Base-by-base conservation (phyloP, 2,113 vertebrate species). In the Podocnemis expansa region DNA sequence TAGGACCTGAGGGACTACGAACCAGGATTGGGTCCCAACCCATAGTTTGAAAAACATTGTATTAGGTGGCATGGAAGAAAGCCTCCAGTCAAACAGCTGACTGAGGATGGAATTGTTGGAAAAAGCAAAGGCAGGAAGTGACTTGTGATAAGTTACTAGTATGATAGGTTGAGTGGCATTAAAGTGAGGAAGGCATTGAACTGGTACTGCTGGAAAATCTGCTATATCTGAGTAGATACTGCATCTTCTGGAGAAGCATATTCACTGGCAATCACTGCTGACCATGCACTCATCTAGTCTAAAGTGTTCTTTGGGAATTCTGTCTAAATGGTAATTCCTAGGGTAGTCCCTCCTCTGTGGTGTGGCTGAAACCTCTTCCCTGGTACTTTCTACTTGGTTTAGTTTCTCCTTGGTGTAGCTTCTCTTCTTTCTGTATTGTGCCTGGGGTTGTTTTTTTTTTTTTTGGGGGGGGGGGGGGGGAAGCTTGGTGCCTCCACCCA, bases 181-280 rank as follows among this genome's bases (percentile, higher is more conserved):
- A 49, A 2, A 58, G 8, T 0, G 0, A 24, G 24, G 80, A 87
- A 47, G 5, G n/a, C 9, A 75, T 87, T 49, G 58, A 4, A 10
- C 38, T 10, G 60, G 19, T 75, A 58, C 34, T 85, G 8, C 21
- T 5, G 41, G 21, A 58, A n/a, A 11, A 80, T 45, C 78, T 11
- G 41, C 29, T 63, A 4, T 17, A 34, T 60, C 58, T 34, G 7
- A 6, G 1, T 0, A 22, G 38, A 22, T 49, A 27, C 2, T 2
- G 31, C 80, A 45, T 67, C 4, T 34, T 91, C 34, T n/a, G 49
- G 29, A 79, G 31, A 52, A 34, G 87, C 31, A 12, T 6, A 2
- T 45, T 60, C 83, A 41, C 8, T 63, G 29, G 22, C 10, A 78
- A 3, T 54, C 82, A 49, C 6, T 78, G 14, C 60, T 63, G 7